A percentile compares a stretch with the other conserved stretches of the same genome.
These are phyloP conservation scores for Xanthia icteritia DNA, from an alignment of 2,888 invertebrate species.

Conservation along the genomic window DNA sequence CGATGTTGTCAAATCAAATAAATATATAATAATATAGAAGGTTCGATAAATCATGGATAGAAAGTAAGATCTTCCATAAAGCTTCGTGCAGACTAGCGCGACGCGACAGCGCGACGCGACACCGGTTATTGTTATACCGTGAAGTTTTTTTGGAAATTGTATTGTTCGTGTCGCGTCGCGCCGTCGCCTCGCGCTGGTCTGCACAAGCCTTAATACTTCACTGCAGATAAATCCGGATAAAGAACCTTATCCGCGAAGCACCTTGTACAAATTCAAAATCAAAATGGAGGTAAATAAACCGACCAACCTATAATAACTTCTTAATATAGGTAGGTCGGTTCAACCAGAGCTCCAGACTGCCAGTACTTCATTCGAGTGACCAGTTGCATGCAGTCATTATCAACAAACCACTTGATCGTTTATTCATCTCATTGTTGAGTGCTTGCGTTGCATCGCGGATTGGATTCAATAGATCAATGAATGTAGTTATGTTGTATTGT, in stretches of 20 bases:
- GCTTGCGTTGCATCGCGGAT: conserved; percentile 10
- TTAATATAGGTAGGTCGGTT: background rate
- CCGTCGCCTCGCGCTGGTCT: too few species aligned
- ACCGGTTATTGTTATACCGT: too few species aligned
- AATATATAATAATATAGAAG: too few species aligned
- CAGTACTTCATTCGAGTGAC: conserved; percentile 18
- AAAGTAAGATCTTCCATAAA: background rate
- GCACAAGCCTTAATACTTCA: background rate
- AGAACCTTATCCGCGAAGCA: background rate
- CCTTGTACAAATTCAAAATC: conserved; percentile 7
- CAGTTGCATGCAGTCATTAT: conserved; percentile 19
- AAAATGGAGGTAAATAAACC: conserved; percentile 22
- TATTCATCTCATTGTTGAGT: conserved; percentile 41
- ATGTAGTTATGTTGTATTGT: background rate
- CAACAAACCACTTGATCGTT: conserved; percentile 29
- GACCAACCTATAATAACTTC: background rate
- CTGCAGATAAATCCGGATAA: background rate
- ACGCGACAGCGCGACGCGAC: too few species aligned
- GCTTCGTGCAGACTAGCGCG: too few species aligned
- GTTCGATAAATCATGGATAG: background rate
- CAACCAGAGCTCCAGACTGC: conserved; percentile 2
- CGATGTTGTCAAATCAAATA: too few species aligned
- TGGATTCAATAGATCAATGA: background rate
- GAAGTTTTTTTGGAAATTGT: too few species aligned
- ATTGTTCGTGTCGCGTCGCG: too few species aligned